Conservation (phyloP, 2,888 invertebrate species). For the Lottia gigantea region DNA sequence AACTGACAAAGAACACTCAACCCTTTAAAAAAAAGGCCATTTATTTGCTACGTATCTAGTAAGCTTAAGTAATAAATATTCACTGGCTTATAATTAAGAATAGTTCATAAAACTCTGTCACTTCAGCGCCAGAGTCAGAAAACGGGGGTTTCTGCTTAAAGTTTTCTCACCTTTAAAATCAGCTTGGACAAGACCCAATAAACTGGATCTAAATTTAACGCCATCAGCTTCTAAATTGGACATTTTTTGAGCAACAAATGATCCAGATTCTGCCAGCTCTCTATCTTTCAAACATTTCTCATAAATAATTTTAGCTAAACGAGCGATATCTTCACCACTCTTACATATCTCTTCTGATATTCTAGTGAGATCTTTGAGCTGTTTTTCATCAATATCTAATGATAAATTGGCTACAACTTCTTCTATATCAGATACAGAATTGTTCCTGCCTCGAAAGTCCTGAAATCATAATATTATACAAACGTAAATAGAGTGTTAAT, state of each 20-base stretch:
- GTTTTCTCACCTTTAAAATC: conserved; percentile 54
- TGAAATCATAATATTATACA: too few species aligned
- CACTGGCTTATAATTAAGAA: too few species aligned
- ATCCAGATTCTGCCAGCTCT: conserved; percentile 50
- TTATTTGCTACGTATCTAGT: too few species aligned
- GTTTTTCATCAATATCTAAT: conserved; percentile 38
- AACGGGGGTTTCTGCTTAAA: neutral
- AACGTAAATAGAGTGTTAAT: too few species aligned
- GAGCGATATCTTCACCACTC: conserved; percentile 34
- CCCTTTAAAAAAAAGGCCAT: too few species aligned
- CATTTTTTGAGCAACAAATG: conserved; percentile 51
- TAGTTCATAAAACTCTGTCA: too few species aligned
- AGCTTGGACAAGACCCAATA: conserved; percentile 50
- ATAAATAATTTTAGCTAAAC: conserved; percentile 40
- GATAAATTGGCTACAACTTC: conserved; percentile 34
- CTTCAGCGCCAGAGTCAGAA: neutral
- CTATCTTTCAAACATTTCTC: conserved; percentile 43
- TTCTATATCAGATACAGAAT: conserved; percentile 30
- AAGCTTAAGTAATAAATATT: too few species aligned
- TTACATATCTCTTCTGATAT: conserved; percentile 31
- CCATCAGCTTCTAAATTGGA: conserved; percentile 46
- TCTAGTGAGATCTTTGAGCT: conserved; percentile 36
- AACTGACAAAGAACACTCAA: too few species aligned
- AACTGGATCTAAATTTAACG: conserved; percentile 46
- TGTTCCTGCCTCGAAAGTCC: conserved; percentile 20